Evolutionary conservation across 2,797 vertebrate species (phyloP), one percentile per base, ranked within the genome.

Genomic region (Euthynnus affinis): DNA sequence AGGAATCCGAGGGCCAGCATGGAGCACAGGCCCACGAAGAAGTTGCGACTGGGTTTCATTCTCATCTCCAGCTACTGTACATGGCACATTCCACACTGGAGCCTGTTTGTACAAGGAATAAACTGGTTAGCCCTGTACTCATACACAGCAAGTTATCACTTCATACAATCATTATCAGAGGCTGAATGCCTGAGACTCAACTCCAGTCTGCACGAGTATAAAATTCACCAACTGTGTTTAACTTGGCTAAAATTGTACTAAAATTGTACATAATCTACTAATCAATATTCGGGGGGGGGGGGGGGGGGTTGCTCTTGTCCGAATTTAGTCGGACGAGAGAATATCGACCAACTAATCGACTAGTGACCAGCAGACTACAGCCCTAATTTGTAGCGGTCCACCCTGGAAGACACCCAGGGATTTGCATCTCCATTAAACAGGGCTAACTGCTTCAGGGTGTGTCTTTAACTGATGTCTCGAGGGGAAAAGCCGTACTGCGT

Each of bases 1-100:
- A 98, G 94, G 92, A 97, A 97, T 76, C 96, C 96, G 85, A 98
- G 91, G 34, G 97, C 97, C 88, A 98, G 91, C 84, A 96, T 96
- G 86, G 96, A 95, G 93, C 96, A 97, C 71, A 98, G 93, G 69
- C 95, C 95, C 92, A 98, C 93, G 88, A 98, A 93, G 91, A 97
- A 82, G 84, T 95, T 97, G 86, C 96, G 95, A 77, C 93, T 89
- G 52, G 95, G 94, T 89, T 97, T 96, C 95, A 97, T 91, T 84
- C 95, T 96, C 97, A 96, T 97, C 92, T 96, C 82, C 96, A 66
- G 68, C 55, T 74, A 78, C 29, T 32, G 18, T 17, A 58, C 83
- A 84, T 84, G 73, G 71, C 71, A 83, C 63, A 73, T 72, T 61
- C 23, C 40, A 60, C 34, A 73, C 23, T 20, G 56, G 56, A 52